These are phyloP conservation scores for Hesperophylax magnus DNA, from an alignment of 1,140 invertebrate species.

Conservation along the genomic window DNA sequence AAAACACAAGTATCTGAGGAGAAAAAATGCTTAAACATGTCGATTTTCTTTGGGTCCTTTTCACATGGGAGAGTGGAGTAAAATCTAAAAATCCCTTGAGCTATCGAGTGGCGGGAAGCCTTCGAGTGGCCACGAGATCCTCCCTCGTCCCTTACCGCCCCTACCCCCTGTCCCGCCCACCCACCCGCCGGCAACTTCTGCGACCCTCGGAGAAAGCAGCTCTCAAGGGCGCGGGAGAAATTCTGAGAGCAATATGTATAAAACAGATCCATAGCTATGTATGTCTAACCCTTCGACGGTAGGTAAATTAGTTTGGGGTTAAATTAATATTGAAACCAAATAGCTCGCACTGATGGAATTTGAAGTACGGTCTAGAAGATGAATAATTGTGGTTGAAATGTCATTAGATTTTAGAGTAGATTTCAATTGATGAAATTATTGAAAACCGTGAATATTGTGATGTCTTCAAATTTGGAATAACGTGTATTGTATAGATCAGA, in stretches of 20 bases:
- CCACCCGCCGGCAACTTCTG: too few species aligned
- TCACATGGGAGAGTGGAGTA: slow-evolving; percentile 35
- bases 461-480: too few species aligned
- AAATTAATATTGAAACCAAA: too few species aligned
- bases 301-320: too few species aligned
- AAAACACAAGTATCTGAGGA: not conserved
- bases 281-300: not conserved
- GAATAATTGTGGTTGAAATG: too few species aligned
- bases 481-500: too few species aligned
- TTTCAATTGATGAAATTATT: too few species aligned
- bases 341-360: too few species aligned
- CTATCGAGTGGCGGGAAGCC: slow-evolving; percentile 46
- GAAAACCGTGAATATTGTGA: too few species aligned
- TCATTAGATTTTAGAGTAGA: too few species aligned
- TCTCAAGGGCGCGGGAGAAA: slow-evolving; percentile 18
- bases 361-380: too few species aligned
- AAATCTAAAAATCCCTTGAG: slow-evolving; percentile 37
- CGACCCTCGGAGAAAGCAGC: slow-evolving; percentile 1
- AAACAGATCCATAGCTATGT: not conserved
- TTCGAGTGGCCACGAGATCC: slow-evolving; percentile 37
- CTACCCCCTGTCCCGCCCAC: too few species aligned
- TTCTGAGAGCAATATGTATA: not conserved
- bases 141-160: not conserved
- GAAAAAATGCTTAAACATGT: not conserved
- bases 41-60: slow-evolving; percentile 10